Base-by-base conservation (phyloP, 2,113 vertebrate species). In the Glaucidium brasilianum region DNA sequence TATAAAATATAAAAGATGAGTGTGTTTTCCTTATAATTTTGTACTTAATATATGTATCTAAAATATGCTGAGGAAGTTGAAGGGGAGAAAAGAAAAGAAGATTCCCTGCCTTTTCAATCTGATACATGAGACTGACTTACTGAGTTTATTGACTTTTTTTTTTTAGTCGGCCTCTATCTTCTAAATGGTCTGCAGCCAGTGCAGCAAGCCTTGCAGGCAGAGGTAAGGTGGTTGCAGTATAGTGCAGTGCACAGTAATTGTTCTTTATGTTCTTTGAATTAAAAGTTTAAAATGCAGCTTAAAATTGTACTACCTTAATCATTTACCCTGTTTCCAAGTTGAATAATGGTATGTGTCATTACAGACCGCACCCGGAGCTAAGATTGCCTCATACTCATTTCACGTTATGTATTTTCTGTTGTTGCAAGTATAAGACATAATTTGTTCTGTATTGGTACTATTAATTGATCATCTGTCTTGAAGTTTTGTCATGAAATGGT, bases 171-270 rank as follows among this genome's bases (percentile, higher is more conserved):
- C 99, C 99, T 62, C 98, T 99, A 25, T 97, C 99, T 95, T 99
- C 99, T 47, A 99, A 99, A 95, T 99, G 99, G 99, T 99, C 99
- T 80, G 98, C 99, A 80, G 98, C 98, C 92, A 98, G 92, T 76
- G 84, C 98, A 35, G 96, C 97, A 78, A 80, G 97, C 90, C 94
- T 98, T 93, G 98, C 99, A 78, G 98, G 99, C 84, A 99, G 99
- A 99, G 99, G 99, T 99, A 53, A 86, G 78, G 41, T 58, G 62
- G 5, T 59, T 27, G 34, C 53, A 59, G 1, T 50, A 15, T 41
- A 25, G 11, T 55, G 18, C 20, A 49, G 6, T 35, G 16, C 27
- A 18, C 15, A 34, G 19, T 9, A 43, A 10, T 21, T 80, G 16
- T 62, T 85, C 7, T 43, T 75, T 4, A 7, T 58, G 19, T 67